Evolutionary conservation across 2,113 vertebrate genomes (phyloP).

Genomic region (Corynorhinus townsendii): DNA sequence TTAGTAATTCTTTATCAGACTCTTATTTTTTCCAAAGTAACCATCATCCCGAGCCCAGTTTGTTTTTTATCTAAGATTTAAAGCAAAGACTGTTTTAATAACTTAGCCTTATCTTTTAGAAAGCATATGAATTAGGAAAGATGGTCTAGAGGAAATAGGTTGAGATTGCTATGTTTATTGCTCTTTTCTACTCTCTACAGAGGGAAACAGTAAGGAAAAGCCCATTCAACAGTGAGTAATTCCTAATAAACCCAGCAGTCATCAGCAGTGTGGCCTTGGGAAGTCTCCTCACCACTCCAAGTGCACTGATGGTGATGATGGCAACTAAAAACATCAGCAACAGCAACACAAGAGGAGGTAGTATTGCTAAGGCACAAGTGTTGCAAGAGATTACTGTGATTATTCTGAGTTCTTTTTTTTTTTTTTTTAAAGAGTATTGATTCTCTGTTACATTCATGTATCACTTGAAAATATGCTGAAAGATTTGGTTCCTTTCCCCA

Average conservation of each 20-base stretch:
- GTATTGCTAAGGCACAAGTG: neutral
- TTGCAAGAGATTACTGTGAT: neutral
- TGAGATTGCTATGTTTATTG: neutral
- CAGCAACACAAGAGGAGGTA: neutral
- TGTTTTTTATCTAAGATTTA: conserved; percentile 27
- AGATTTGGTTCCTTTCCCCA: neutral
- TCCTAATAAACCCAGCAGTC: neutral
- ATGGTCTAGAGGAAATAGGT: neutral
- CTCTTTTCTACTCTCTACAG: neutral
- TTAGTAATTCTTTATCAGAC: neutral
- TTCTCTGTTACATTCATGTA: neutral
- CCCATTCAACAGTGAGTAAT: neutral
- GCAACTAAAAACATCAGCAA: neutral
- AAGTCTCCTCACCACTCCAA: neutral
- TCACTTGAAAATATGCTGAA: neutral
- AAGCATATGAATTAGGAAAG: neutral
- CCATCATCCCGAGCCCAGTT: neutral
- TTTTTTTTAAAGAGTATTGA: neutral
- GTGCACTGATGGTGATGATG: neutral
- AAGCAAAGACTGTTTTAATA: conserved; percentile 6
- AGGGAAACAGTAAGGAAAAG: neutral
- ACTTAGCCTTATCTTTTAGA: neutral
- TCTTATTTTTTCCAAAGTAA: conserved; percentile 9
- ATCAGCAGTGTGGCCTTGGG: neutral
- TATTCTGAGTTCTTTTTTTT: neutral